Base-by-base conservation (phyloP, 1,140 invertebrate genomes). In the Pseudomyrmex flavicornis region DNA sequence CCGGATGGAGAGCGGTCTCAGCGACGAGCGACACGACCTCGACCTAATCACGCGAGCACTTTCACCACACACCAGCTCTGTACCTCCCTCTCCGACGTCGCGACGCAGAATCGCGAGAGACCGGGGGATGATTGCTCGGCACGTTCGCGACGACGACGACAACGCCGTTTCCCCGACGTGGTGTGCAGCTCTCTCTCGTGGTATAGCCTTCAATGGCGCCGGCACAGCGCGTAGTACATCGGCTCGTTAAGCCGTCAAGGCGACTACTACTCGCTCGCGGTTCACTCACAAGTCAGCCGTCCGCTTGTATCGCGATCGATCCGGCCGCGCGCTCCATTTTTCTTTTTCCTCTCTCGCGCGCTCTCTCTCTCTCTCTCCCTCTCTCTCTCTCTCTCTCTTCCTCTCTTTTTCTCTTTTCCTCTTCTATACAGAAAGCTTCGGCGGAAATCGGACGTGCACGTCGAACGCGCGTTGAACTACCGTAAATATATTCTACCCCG, bases 221-320 rank as follows among this genome's bases (percentile, higher is more conserved):
- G 62, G 17, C 50, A 62, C 50, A 20, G 22, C 50, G 46, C 59
- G 50, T 2, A 35, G 35, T 35, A 35, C 35, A 26, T 48, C 63
- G 52, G 35, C 46, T 54, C 58, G 46, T 74, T 46, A 26, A 48
- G 7, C 22, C 79, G 52, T 75, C 58, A 56, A 35, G 35, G 69
- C 65, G n/a, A 74, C 61, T 69, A 48, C 20, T 56, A 20, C 69
- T 62, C 59, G 72, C 58, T 82, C 72, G 50, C 62, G 73, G 61
- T 75, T 85, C 83, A 85, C 66, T 83, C 86, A 86, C 84, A 74
- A 76, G 80, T 85, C 91, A 65, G 83, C 85, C 65, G 86, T 85
- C 79, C 87, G 85, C 91, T 91, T 92, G 92, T 92, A 92, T 92
- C 88, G 90, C 92, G 90, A 93, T 93, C 92, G 92, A 93, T 93